A percentile compares a stretch with the other conserved stretches of the same genome.
Conservation (phyloP, 2,113 vertebrate species). For the Hystrix cristata region DNA sequence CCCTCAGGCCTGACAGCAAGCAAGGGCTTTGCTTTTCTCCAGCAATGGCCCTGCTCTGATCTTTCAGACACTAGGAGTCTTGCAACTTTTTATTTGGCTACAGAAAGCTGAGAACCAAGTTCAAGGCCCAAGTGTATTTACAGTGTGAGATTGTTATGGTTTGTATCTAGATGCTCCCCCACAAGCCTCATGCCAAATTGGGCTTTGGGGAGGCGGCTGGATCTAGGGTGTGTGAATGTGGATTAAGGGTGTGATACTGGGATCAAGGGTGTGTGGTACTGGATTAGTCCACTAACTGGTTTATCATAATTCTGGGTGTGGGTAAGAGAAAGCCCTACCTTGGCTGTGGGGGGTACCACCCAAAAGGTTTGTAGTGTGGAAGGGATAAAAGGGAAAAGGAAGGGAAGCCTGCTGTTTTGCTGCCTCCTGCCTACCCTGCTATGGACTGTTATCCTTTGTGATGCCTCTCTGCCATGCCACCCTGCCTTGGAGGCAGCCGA, state of each 20-base stretch:
- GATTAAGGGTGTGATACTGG: not conserved
- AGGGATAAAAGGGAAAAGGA: not conserved
- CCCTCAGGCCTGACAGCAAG: not conserved
- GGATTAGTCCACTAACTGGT: not conserved
- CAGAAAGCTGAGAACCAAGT: slow-evolving; percentile 16
- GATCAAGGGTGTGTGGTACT: not conserved
- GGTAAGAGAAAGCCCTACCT: not conserved
- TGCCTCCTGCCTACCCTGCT: not conserved
- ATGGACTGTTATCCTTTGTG: not conserved
- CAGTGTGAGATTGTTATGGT: not conserved
- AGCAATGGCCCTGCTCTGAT: not conserved
- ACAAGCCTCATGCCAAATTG: not conserved
- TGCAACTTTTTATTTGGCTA: not conserved
- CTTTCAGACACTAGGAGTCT: not conserved
- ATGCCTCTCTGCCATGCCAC: not conserved
- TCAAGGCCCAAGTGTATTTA: not conserved
- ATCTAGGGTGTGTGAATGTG: not conserved
- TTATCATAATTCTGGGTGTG: not conserved
- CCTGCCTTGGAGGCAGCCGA: not conserved
- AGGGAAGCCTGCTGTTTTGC: not conserved
- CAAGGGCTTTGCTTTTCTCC: not conserved
- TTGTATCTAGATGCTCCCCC: not conserved
- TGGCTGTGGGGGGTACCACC: not conserved
- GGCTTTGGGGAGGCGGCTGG: not conserved
- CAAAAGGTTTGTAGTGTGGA: not conserved